Conservation (phyloP, 2,888 invertebrate species). For the Dryomyza anilis region DNA sequence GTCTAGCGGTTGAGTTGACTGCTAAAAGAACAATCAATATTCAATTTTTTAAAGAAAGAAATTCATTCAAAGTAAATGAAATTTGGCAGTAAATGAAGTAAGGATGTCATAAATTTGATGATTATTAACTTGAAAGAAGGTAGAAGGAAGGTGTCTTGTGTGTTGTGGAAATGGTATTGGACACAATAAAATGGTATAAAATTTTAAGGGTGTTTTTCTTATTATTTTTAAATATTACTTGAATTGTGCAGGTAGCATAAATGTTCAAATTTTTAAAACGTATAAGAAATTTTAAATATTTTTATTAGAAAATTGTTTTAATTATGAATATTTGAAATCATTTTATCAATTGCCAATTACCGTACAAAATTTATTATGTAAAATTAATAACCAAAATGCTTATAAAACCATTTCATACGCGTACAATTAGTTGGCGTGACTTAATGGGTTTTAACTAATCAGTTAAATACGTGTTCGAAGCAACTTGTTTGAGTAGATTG, state of each 20-base stretch:
- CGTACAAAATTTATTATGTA: no score
- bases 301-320: neutral
- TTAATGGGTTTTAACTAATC: no score
- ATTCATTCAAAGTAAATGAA: neutral
- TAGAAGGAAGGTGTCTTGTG: no score
- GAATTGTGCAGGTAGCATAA: neutral
- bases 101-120: conserved; percentile 11
- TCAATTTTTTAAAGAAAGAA: neutral
- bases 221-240: neutral
- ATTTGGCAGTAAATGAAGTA: neutral
- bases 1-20: neutral
- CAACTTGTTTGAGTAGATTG: no score
- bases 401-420: no score
- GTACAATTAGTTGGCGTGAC: no score
- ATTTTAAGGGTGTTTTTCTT: neutral
- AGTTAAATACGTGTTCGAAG: no score
- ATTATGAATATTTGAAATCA: no score
- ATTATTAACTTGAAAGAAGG: no score
- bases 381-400: no score
- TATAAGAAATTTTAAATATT: neutral
- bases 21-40: neutral
- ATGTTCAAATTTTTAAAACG: no score
- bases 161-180: neutral
- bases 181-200: neutral
- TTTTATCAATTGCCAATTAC: no score